Base-by-base conservation (phyloP, 1,140 invertebrate genomes). In the Acyrthosiphon pisum region DNA sequence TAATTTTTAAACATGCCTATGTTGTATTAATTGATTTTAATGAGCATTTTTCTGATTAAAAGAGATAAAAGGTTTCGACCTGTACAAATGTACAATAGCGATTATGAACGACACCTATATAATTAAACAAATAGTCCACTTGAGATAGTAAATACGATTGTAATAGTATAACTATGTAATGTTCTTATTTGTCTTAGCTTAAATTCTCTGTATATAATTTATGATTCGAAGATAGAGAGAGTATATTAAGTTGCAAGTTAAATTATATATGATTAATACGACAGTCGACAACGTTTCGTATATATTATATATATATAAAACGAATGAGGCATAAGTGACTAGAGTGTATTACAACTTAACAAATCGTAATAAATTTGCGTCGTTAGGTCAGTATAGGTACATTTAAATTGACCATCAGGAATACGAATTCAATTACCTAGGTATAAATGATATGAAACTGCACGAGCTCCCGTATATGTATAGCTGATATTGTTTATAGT, bases 311-410 rank as follows among this genome's bases (percentile, higher is more conserved):
- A 20, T 37, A 26, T 89, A 56, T 88, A 53, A 56, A 90, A 90
- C 7, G 89, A 90, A 90, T 68, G 23, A n/a, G 56, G 26, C 6
- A 68, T 68, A 90, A 90, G 53, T 20, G 37, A 60, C 60, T 26
- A 41, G 56, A 60, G 68, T 68, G 89, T 90, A 90, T 20, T 90
- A 90, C 89, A 56, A 90, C 89, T 90, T 90, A 90, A 90, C 56
- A 90, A 68, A 90, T 90, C 37, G 26, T 90, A 90, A 90, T 90
- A 90, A 90, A 90, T 90, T 37, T 90, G 53, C 89, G 26, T 90
- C 56, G 53, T 68, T 68, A 89, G 37, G 8, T 6, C 30, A 46
- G 26, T 22, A 90, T 30, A n/a, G n/a, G n/a, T n/a, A 56, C 88
- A 89, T 56, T 89, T 89, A 56, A 56, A 90, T 90, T 90, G 41